These are phyloP conservation scores for Antidorcas marsupialis DNA, from an alignment of 2,113 vertebrate genomes.

Conservation along the genomic window DNA sequence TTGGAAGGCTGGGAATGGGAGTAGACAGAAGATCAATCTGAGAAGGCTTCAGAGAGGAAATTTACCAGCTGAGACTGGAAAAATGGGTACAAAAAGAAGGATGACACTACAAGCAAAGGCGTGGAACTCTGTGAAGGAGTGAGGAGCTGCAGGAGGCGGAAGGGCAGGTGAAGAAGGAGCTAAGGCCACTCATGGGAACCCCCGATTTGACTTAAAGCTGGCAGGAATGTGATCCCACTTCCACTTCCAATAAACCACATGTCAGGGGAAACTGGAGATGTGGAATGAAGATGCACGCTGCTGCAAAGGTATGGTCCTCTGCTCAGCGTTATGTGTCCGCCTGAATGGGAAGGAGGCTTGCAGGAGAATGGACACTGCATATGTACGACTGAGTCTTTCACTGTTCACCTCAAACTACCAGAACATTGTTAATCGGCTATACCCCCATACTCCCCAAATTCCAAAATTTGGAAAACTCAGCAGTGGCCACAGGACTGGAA, in stretches of 20 bases:
- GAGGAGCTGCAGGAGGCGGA: accelerated
- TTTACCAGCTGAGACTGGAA: background rate
- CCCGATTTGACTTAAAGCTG: background rate
- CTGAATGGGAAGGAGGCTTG: background rate
- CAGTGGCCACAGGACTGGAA: background rate
- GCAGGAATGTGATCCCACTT: too few relatives aligned
- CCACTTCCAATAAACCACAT: background rate
- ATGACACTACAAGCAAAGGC: background rate
- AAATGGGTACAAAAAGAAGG: background rate
- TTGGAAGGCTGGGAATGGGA: background rate
- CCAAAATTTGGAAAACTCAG: background rate
- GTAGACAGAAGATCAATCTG: background rate
- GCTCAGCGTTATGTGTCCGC: background rate
- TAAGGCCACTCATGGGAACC: too few relatives aligned
- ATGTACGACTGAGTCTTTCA: background rate
- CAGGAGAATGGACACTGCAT: background rate
- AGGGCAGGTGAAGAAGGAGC: background rate
- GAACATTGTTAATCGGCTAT: background rate
- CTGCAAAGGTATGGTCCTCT: background rate
- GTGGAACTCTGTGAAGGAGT: background rate
- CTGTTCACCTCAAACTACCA: background rate
- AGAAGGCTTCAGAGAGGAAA: background rate
- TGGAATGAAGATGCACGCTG: background rate
- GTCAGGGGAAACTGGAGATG: background rate
- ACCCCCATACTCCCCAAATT: background rate